These are phyloP conservation scores for Rhyacophila evoluta DNA, from an alignment of 2,888 invertebrate genomes.

Conservation along the genomic window DNA sequence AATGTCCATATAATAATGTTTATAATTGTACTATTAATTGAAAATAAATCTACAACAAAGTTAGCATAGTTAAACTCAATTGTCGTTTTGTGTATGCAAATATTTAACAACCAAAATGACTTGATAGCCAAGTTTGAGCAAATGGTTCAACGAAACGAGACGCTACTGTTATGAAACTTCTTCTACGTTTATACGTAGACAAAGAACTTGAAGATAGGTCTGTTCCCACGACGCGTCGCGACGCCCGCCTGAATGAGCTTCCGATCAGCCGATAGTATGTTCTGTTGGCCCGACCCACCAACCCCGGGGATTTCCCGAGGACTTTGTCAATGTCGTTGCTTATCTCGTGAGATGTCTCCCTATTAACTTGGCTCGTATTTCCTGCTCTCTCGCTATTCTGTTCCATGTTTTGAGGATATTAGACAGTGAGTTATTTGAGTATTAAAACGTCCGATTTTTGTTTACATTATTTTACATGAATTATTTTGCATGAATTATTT, in stretches of 20 bases:
- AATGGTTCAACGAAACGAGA: no score
- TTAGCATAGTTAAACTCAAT: no score
- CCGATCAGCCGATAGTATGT: constrained; percentile 21
- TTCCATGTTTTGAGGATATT: neutral
- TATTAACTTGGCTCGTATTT: neutral
- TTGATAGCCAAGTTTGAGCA: no score
- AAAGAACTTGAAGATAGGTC: neutral
- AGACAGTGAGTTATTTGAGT: neutral
- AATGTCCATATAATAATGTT: no score
- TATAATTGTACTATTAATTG: no score
- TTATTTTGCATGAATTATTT: no score
- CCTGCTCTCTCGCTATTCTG: neutral
- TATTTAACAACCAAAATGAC: no score
- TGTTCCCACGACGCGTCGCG: constrained; percentile 12
- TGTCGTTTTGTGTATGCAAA: no score
- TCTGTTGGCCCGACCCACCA: constrained; percentile 3
- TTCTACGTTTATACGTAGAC: neutral
- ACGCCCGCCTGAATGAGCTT: constrained; percentile 22
- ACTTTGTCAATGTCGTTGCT: constrained; percentile 22
- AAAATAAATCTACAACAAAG: no score
- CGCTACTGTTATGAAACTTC: neutral
- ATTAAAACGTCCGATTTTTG: neutral
- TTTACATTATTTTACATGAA: no score
- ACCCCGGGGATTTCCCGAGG: constrained; percentile 8
- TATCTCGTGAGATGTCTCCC: neutral